These are phyloP conservation scores for Callaeas wilsoni DNA, from an alignment of 2,113 vertebrate species.

Conservation along the genomic window DNA sequence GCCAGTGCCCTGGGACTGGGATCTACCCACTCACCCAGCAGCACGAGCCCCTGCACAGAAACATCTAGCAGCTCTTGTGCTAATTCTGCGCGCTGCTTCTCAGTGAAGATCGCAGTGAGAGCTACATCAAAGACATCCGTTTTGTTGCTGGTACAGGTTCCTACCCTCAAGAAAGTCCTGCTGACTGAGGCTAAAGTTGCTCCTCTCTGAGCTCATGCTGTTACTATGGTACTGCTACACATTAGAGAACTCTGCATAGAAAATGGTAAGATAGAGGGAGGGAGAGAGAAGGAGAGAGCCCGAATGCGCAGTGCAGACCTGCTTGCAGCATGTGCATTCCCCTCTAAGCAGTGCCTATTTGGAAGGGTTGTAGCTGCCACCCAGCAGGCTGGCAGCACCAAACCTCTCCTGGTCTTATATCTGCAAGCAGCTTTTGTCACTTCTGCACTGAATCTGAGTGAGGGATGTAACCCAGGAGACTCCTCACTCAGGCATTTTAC, in stretches of 20 bases:
- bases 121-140: neutral
- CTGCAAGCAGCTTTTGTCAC: neutral
- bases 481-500: neutral
- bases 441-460: neutral
- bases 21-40: neutral
- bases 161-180: neutral
- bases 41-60: neutral
- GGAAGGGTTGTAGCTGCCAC: neutral
- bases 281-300: neutral
- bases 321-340: neutral
- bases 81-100: neutral
- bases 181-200: neutral
- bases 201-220: neutral
- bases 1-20: neutral
- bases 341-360: neutral
- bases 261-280: neutral
- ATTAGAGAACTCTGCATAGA: neutral
- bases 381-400: neutral
- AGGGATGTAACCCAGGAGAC: neutral
- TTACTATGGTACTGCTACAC: neutral
- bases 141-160: neutral
- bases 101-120: neutral
- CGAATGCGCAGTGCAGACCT: neutral
- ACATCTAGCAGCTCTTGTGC: neutral
- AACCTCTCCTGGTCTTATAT: neutral